These are phyloP conservation scores for Mormyrus iriodes DNA, from an alignment of 2,113 vertebrate genomes.

Conservation along the genomic window DNA sequence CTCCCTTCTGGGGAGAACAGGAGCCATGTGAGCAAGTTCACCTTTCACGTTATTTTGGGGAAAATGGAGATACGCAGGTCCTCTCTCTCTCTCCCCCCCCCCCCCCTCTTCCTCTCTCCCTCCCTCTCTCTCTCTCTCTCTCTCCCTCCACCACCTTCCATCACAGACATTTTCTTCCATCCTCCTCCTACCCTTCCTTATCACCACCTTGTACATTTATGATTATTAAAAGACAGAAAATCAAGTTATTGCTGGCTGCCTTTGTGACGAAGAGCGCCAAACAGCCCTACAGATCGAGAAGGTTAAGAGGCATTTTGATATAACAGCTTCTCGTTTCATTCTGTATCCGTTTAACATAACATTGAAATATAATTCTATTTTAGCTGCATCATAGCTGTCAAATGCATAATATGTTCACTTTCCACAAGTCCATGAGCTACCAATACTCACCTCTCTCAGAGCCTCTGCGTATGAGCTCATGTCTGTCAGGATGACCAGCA, in stretches of 20 bases:
- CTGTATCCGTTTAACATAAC: not conserved
- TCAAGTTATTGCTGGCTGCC: not conserved
- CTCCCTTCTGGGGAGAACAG: constrained; percentile 25
- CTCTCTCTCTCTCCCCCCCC: not conserved
- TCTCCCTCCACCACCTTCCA: not conserved
- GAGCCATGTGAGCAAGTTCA: constrained; percentile 26
- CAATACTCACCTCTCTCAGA: constrained; percentile 62
- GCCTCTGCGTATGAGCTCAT: constrained; percentile 76
- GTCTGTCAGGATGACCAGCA: constrained; percentile 73
- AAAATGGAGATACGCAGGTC: not conserved
- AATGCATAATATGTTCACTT: not conserved
- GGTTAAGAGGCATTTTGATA: not conserved
- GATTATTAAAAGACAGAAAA: not conserved
- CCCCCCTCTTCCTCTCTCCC: not conserved
- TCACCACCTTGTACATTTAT: not conserved
- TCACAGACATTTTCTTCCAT: not conserved
- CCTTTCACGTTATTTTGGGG: constrained; percentile 24
- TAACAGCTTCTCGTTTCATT: not conserved
- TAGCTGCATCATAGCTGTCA: not conserved
- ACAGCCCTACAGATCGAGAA: not conserved
- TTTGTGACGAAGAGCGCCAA: not conserved
- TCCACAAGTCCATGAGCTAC: not conserved
- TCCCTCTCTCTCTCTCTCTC: not conserved
- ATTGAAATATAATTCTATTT: not conserved
- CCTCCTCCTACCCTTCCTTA: not conserved